Evolutionary conservation across 2,113 vertebrate species (phyloP).

Genomic region (Empidonax alnorum): DNA sequence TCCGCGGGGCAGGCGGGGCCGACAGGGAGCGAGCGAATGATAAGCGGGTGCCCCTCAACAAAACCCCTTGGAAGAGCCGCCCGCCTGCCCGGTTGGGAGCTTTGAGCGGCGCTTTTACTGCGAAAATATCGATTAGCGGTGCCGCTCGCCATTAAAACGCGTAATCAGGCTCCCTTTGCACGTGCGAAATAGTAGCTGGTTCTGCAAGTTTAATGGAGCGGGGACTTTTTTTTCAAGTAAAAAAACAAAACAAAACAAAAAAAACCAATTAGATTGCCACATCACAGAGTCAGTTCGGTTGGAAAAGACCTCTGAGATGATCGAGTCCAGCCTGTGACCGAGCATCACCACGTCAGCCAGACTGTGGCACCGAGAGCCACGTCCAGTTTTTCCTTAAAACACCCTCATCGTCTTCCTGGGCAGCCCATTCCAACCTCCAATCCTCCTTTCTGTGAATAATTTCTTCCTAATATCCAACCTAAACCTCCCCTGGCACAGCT

Average conservation of each 20-base stretch:
- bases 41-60: background rate
- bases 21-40: too few relatives aligned
- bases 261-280: background rate
- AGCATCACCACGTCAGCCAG: background rate
- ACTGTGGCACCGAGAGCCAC: too few relatives aligned
- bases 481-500: background rate
- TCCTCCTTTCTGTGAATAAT: background rate
- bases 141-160: background rate
- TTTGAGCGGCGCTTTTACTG: background rate
- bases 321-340: background rate
- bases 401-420: background rate
- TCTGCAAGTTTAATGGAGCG: background rate
- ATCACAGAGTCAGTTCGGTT: background rate
- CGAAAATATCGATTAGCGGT: accelerated
- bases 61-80: background rate
- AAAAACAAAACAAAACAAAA: background rate
- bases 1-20: too few relatives aligned
- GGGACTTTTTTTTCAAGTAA: accelerated
- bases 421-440: background rate
- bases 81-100: accelerated
- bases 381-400: background rate
- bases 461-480: background rate
- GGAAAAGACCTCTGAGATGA: background rate
- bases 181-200: background rate
- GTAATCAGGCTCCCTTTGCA: background rate